Evolutionary conservation across 2,113 vertebrate genomes (phyloP).

Genomic region (Eurypyga helias): DNA sequence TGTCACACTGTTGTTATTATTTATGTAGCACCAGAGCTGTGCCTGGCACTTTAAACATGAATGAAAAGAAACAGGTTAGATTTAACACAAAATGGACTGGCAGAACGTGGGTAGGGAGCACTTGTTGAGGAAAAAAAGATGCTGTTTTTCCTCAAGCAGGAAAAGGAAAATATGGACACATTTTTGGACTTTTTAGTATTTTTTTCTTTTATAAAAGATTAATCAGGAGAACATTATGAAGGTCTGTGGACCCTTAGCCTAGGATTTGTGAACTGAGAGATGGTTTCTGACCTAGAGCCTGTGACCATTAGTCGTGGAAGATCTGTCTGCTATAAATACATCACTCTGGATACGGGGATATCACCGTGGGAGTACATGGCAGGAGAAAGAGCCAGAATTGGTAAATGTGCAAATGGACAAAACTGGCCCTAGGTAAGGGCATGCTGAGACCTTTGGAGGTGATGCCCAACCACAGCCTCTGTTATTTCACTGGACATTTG

Average conservation of each 20-base stretch:
- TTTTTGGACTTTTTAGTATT: background rate
- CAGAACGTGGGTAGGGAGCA: background rate
- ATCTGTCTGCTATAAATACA: background rate
- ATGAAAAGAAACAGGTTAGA: background rate
- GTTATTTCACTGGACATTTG: background rate
- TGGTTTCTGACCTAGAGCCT: background rate
- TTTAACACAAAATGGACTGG: background rate
- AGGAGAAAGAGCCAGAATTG: background rate
- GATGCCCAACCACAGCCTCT: background rate
- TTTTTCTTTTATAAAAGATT: background rate
- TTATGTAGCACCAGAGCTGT: background rate
- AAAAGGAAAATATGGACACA: background rate
- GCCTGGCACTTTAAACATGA: background rate
- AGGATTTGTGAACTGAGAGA: background rate
- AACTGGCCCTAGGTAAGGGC: background rate
- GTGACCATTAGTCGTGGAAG: background rate
- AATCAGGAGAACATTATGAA: rapidly evolving
- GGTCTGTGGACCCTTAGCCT: background rate
- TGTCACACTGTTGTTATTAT: background rate
- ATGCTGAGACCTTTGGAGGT: background rate
- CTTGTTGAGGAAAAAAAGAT: rapidly evolving
- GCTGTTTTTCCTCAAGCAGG: background rate
- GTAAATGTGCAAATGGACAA: background rate
- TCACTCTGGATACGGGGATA: too few relatives aligned
- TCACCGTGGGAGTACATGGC: background rate